These are phyloP conservation scores for Acrobasis repandana DNA, from an alignment of 2,888 invertebrate genomes.

Conservation along the genomic window DNA sequence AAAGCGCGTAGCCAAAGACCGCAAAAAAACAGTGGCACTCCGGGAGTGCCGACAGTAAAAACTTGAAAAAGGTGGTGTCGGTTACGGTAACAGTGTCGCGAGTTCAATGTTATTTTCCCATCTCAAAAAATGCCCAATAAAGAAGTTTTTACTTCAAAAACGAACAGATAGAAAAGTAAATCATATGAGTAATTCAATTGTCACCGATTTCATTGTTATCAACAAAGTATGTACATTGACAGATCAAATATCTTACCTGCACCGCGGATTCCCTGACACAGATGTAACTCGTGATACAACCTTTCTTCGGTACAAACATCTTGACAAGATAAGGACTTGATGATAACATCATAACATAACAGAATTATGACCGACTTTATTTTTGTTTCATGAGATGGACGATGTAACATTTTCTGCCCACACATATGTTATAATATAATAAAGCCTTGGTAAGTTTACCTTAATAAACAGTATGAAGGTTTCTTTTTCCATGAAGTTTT, in stretches of 20 bases:
- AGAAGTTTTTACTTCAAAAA: too few species aligned
- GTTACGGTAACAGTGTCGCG: too few species aligned
- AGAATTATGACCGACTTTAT: not conserved
- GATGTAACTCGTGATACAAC: conserved; percentile 5
- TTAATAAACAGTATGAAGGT: too few species aligned
- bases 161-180: too few species aligned
- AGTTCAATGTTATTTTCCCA: too few species aligned
- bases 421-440: not conserved
- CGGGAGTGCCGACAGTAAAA: too few species aligned
- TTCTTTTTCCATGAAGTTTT: too few species aligned
- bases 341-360: not conserved
- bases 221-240: not conserved
- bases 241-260: conserved; percentile 7
- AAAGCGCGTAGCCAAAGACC: too few species aligned
- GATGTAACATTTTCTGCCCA: not conserved
- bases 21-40: too few species aligned
- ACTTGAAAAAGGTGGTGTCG: too few species aligned
- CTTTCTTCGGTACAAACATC: conserved; percentile 7
- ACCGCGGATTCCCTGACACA: conserved; percentile 5
- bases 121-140: too few species aligned
- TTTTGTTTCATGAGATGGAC: not conserved
- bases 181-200: not conserved
- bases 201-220: not conserved
- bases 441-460: too few species aligned
- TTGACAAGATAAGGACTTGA: conserved; percentile 6